These are phyloP conservation scores for Macaria liturata DNA, from an alignment of 2,888 invertebrate species.

Conservation along the genomic window DNA sequence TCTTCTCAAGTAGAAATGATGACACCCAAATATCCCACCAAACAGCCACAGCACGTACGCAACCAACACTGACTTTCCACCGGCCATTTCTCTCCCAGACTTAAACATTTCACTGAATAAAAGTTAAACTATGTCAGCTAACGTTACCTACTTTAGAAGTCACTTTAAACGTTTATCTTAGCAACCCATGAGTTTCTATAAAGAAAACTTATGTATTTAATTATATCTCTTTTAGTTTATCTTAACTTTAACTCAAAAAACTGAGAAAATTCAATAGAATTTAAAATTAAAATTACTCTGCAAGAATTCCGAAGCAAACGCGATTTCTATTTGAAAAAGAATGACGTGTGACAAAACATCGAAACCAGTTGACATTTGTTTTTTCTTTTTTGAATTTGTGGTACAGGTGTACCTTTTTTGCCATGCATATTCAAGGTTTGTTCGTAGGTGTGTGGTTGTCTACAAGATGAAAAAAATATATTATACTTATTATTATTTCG, in stretches of 20 bases:
- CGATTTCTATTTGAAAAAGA: background rate
- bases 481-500: no score
- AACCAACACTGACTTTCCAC: constrained; percentile 83
- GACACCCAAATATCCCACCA: constrained; percentile 94
- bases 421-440: background rate
- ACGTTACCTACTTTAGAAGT: constrained; percentile 1
- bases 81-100: constrained; percentile 40
- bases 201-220: no score
- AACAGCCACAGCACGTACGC: constrained; percentile 94
- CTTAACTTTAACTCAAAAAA: no score
- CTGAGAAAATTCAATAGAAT: no score
- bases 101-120: constrained; percentile 37
- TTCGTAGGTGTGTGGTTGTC: no score
- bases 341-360: constrained; percentile 6
- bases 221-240: no score
- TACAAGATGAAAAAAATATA: no score
- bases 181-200: no score
- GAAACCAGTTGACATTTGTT: background rate
- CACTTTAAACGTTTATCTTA: background rate
- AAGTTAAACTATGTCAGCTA: constrained; percentile 13
- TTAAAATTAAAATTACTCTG: no score
- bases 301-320: background rate
- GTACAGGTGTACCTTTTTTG: no score
- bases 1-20: constrained; percentile 94
- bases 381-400: no score